phyloP scores from a whole-genome alignment of 2,113 vertebrate genomes.

The Salvelinus sp. region DNA sequence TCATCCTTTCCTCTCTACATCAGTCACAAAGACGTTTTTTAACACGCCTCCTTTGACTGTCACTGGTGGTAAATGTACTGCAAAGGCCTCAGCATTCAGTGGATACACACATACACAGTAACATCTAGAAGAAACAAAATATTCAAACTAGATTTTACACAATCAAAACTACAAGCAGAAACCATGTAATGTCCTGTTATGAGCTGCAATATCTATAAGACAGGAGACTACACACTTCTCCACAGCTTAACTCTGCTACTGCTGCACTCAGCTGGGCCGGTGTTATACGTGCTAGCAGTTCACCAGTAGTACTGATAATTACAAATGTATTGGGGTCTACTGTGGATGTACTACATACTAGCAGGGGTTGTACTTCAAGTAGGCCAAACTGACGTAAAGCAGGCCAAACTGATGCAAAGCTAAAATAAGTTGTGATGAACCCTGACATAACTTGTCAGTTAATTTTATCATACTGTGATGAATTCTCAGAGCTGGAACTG shows the following conservation, averaged over 20 bases:
- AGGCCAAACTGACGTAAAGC: too few relatives aligned
- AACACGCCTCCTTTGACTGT: conserved; percentile 46
- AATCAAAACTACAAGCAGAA: conserved; percentile 21
- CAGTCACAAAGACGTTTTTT: conserved; percentile 38
- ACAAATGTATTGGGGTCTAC: too few relatives aligned
- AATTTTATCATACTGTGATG: neutral
- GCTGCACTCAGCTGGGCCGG: too few relatives aligned
- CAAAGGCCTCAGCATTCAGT: conserved; percentile 4
- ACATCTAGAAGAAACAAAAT: conserved; percentile 8
- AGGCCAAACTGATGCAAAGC: too few relatives aligned
- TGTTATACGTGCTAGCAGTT: too few relatives aligned
- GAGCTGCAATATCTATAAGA: neutral
- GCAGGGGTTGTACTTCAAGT: too few relatives aligned
- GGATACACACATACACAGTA: neutral
- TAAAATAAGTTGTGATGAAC: too few relatives aligned
- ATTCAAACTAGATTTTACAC: conserved; percentile 16
- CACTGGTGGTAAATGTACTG: conserved; percentile 42
- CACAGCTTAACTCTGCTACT: conserved; percentile 1
- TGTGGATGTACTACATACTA: too few relatives aligned
- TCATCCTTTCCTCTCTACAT: conserved; percentile 35
- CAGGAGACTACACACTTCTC: conserved; percentile 47
- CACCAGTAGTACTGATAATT: too few relatives aligned
- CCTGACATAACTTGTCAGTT: neutral
- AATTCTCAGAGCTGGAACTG: too few relatives aligned
- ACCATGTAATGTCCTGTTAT: neutral